Evolutionary conservation across 2,888 invertebrate genomes (phyloP), one percentile per base, ranked within the genome.

Genomic region (Brachylomia viminalis): DNA sequence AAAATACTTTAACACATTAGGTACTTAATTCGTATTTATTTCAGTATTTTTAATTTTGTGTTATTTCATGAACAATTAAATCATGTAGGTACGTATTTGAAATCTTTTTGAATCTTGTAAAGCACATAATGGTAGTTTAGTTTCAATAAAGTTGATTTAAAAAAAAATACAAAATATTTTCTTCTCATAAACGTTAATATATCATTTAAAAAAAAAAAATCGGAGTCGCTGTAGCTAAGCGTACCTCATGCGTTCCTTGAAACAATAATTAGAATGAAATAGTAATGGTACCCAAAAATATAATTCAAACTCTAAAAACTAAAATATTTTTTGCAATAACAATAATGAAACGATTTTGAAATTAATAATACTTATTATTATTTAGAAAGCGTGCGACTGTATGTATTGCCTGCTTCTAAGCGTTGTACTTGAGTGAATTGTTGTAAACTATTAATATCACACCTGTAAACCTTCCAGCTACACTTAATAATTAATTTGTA

Each of bases 401-500:
- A 92, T 94, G 95, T 92, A 92, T 83, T 79, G 79, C 76, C 94
- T 89, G 94, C 87, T 91, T 94, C 90, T 84, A 82, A 89, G 93
- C 95, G 92, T 93, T 94, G 96, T 94, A 94, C 95, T 94, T 92
- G 93, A 95, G 94, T 94, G 95, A 92, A 92, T 77, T 92, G 91
- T 91, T 90, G 87, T 90, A 88, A 89, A 86, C 89, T 84, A 82
- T 86, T 90, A 92, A 91, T 89, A 86, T 90, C 90, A 89, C 91
- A 87, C 90, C 91, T 90, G 91, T 91, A 88, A 87, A 90, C 89
- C 90, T 91, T 89, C 90, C 91, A 85, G 79, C 92, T 94, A 94
- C 87, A 88, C 95, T 96, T 95, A 96, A 93, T 89, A 94, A 82
- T 92, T 96, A 96, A 95, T 96, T 96, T 96, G 96, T 96, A 96